A percentile compares a stretch with the other conserved stretches of the same genome.
Conservation (phyloP, 2,888 invertebrate genomes). For the Monoplex corrugatus region DNA sequence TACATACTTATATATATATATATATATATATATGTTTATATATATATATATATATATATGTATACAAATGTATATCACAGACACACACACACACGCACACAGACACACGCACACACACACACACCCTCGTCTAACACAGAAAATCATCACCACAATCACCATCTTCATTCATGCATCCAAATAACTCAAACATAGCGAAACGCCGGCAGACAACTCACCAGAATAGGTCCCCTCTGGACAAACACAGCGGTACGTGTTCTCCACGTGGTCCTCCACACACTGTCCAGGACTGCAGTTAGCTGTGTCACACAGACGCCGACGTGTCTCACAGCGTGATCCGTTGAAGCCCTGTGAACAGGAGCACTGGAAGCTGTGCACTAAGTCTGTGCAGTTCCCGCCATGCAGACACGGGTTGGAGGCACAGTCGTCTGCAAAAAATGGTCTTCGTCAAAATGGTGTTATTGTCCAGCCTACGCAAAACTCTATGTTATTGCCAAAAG, state of each 20-base stretch:
- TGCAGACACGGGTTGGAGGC: constrained; percentile 59
- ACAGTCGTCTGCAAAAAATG: constrained; percentile 58
- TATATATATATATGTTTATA: no score
- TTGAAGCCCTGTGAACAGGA: constrained; percentile 58
- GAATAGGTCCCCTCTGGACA: constrained; percentile 65
- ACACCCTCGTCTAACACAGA: background rate
- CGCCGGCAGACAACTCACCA: no score
- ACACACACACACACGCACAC: constrained; percentile 21
- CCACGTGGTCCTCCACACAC: constrained; percentile 67
- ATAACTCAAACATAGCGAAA: no score
- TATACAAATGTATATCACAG: background rate
- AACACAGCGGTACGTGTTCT: constrained; percentile 64
- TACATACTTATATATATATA: no score
- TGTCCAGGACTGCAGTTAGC: constrained; percentile 5
- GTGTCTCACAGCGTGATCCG: constrained; percentile 55
- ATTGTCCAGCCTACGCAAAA: no score
- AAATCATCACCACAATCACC: background rate
- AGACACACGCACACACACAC: background rate
- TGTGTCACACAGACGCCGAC: constrained; percentile 49
- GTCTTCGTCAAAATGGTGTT: no score
- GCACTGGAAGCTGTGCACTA: constrained; percentile 55
- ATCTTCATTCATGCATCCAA: background rate
- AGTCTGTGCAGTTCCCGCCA: constrained; percentile 56
- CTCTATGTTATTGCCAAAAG: no score
- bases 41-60: no score